A percentile compares a stretch with the other conserved stretches of the same genome.
Evolutionary conservation across 2,888 invertebrate genomes (phyloP).

Genomic region (Lasius fuliginosus): DNA sequence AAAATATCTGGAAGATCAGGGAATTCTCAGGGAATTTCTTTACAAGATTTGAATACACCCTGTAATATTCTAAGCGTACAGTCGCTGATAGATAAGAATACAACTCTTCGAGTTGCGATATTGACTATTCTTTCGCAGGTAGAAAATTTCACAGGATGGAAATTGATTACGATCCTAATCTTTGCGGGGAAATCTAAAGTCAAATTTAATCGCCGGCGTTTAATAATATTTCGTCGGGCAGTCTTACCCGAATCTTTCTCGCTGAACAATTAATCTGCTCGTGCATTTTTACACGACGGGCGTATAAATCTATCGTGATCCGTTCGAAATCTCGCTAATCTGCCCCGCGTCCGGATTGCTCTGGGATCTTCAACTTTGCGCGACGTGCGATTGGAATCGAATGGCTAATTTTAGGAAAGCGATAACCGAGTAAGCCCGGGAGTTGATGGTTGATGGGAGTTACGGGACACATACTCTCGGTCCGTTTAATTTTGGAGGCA

Average conservation of each 20-base stretch:
- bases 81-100: background rate
- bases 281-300: background rate
- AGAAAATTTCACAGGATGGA: background rate
- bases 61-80: background rate
- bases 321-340: constrained; percentile 24
- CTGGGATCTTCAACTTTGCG: constrained; percentile 36
- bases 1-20: no score
- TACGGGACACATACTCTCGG: constrained; percentile 35
- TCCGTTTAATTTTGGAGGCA: constrained; percentile 69
- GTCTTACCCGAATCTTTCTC: background rate
- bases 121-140: background rate
- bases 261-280: background rate
- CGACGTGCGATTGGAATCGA: constrained; percentile 65
- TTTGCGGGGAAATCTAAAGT: background rate
- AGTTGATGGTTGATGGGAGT: constrained; percentile 64
- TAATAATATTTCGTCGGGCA: background rate
- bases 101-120: background rate
- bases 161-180: background rate
- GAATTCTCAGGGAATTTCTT: no score
- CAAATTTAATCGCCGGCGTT: constrained; percentile 11
- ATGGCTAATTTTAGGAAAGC: constrained; percentile 71
- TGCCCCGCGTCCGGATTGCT: background rate
- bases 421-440: constrained; percentile 64
- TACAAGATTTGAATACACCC: no score
- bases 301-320: background rate